Base-by-base conservation (phyloP, 2,797 vertebrate species). In the Margarornis squamiger region DNA sequence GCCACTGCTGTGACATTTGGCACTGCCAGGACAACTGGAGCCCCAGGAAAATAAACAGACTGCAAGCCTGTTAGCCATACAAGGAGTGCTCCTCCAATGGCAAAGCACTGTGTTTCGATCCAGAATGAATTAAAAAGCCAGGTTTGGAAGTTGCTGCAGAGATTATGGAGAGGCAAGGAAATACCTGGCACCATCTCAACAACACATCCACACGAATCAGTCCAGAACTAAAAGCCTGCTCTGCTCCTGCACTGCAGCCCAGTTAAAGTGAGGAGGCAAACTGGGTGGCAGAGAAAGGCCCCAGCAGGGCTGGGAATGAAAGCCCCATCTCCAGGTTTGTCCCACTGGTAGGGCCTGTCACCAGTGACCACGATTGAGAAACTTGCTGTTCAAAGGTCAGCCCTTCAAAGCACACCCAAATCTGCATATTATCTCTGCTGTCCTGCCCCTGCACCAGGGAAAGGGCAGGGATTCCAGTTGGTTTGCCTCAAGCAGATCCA, bases 121-220 rank as follows among this genome's bases (percentile, higher is more conserved):
- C 30, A 26, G 29, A 48, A 79, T 66, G 19, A 14, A 86, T 59
- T 59, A 6, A 65, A 91, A 92, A 49, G 9, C 43, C 3, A 23
- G 22, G n/a, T 43, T 70, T 79, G 66, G 29, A 67, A 34, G 55
- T 38, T n/a, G 45, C 45, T 74, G 58, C 30, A n/a, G 62, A 41
- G 54, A 70, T 65, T 57, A 17, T 30, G 68, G 59, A 72, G 36
- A 24, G 43, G 20, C n/a, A 81, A 54, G 68, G 27, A 58, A 18
- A 12, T 24, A 39, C 7, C 52, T 48, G 82, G 63, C 67, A 54
- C 7, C 23, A 10, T 13, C 61, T 41, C 1, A 1, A 18, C 15
- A 63, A 46, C 49, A 22, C 3, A 7, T 46, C 39, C 14, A 9
- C 0, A 30, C 0, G 0, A 83, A 36, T 30, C 73, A 46, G 24